Conservation (phyloP, 1,140 invertebrate species). For the Gerris buenoi region DNA sequence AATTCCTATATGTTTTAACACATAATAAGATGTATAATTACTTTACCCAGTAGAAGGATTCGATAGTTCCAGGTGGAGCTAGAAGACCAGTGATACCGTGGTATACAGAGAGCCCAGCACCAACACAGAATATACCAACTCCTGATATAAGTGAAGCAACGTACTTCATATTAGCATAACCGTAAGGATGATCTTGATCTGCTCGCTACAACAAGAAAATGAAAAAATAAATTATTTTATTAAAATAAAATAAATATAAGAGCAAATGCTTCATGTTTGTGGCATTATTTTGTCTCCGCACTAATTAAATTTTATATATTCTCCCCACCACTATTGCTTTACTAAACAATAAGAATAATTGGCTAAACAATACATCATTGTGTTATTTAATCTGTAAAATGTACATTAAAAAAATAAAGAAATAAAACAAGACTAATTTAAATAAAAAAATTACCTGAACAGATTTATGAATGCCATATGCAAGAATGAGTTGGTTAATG, state of each 20-base stretch:
- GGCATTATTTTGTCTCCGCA: no score
- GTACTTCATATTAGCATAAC: conserved; percentile 92
- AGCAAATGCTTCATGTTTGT: no score
- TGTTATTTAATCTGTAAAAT: neutral
- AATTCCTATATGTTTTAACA: no score
- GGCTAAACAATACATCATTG: no score
- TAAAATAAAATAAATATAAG: no score
- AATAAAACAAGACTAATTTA: no score
- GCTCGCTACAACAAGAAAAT: conserved; percentile 66
- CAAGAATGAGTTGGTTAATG: conserved; percentile 85
- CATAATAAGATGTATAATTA: no score
- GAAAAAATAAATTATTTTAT: no score
- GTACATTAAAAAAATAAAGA: no score
- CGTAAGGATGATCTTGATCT: conserved; percentile 79
- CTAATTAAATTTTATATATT: no score
- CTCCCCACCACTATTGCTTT: no score
- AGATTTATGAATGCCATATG: conserved; percentile 90
- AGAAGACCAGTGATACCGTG: conserved; percentile 83
- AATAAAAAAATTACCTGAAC: conserved; percentile 54
- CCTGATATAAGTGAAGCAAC: conserved; percentile 94
- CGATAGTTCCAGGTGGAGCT: conserved; percentile 54
- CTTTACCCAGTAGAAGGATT: conserved; percentile 69
- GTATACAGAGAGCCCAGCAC: conserved; percentile 86
- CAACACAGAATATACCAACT: conserved; percentile 94
- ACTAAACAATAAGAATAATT: no score